A percentile compares a stretch with the other conserved stretches of the same genome.
Conservation (phyloP, 2,113 vertebrate genomes). For the Strix uralensis region DNA sequence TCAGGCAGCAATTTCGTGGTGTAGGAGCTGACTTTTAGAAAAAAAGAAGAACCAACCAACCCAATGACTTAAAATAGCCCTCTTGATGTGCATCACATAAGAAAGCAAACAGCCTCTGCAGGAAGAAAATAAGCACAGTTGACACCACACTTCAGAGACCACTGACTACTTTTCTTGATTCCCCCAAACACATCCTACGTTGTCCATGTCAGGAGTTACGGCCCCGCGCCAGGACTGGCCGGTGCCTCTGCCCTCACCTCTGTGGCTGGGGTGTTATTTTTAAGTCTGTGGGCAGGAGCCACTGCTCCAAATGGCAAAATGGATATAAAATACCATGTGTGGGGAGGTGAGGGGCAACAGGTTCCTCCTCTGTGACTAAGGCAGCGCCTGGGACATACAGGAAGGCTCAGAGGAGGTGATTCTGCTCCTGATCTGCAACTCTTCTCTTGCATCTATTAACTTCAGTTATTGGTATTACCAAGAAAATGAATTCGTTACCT, state of each 20-base stretch:
- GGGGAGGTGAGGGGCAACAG: neutral
- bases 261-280: neutral
- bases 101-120: neutral
- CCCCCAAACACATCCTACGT: fast-evolving
- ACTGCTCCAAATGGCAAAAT: neutral
- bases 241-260: neutral
- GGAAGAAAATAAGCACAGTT: neutral
- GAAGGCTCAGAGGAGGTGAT: neutral
- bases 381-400: neutral
- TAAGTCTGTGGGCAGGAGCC: neutral
- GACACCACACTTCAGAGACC: neutral
- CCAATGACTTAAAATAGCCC: neutral
- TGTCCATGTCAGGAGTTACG: fast-evolving
- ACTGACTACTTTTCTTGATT: neutral
- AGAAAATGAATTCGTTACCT: neutral
- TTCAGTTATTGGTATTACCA: neutral
- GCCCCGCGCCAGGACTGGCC: fast-evolving
- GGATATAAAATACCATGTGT: neutral
- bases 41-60: neutral
- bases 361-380: neutral
- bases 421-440: neutral
- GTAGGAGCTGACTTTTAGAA: neutral
- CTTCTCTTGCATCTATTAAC: neutral
- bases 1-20: neutral
- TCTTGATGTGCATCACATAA: neutral